phyloP scores from a whole-genome alignment of 2,113 vertebrate species.

The Rhabdomys dilectus region DNA sequence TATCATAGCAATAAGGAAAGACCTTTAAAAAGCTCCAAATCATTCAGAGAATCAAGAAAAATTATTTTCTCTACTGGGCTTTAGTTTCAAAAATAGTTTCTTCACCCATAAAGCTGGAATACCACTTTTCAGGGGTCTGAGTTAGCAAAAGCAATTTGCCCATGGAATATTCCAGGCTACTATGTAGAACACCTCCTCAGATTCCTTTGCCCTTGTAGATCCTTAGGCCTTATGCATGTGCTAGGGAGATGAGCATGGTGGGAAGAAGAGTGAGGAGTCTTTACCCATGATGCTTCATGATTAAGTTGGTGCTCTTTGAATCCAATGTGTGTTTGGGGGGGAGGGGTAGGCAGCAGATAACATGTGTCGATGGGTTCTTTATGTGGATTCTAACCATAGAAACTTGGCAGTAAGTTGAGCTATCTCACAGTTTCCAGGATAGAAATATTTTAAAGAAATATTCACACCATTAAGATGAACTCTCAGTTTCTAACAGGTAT shows the following conservation, averaged over 20 bases:
- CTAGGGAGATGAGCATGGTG: neutral
- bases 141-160: neutral
- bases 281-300: neutral
- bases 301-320: neutral
- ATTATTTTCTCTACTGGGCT: neutral
- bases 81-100: neutral
- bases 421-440: neutral
- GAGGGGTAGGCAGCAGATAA: too few species aligned
- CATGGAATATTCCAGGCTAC: neutral
- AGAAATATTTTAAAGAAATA: constrained; percentile 13
- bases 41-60: neutral
- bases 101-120: constrained; percentile 30
- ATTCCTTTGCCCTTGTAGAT: neutral
- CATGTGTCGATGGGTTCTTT: neutral
- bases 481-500: neutral
- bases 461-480: constrained; percentile 15
- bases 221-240: neutral
- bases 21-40: neutral
- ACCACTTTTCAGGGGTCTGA: neutral
- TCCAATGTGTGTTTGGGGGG: neutral
- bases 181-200: neutral
- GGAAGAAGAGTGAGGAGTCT: neutral
- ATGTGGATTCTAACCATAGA: neutral
- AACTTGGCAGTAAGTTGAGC: neutral
- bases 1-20: neutral